These are phyloP conservation scores for Neoniphon sammara DNA, from an alignment of 2,797 vertebrate genomes.

Conservation along the genomic window DNA sequence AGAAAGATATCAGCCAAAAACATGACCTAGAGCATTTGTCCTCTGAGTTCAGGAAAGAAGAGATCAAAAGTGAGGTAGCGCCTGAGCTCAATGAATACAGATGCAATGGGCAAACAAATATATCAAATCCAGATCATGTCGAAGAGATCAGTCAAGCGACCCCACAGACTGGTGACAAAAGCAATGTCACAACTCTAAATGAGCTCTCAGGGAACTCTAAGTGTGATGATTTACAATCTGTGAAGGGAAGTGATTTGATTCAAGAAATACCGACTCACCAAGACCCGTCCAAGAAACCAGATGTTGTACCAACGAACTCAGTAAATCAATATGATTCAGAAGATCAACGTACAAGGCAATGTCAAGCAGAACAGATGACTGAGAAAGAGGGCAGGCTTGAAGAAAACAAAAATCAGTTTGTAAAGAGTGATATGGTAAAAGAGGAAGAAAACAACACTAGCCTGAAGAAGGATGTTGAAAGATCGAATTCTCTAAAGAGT, in stretches of 20 bases:
- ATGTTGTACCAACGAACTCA: slow-evolving; percentile 17
- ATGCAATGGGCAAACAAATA: slow-evolving; percentile 3
- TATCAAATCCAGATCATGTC: neutral
- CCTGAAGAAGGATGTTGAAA: slow-evolving; percentile 52
- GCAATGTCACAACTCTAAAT: slow-evolving; percentile 12
- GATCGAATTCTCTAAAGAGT: slow-evolving; percentile 54
- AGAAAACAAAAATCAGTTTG: slow-evolving; percentile 30
- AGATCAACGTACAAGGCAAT: neutral
- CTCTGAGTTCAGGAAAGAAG: slow-evolving; percentile 27
- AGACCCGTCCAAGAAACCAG: slow-evolving; percentile 18
- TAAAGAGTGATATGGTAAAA: slow-evolving; percentile 17
- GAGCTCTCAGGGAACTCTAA: slow-evolving; percentile 4
- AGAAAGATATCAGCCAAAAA: slow-evolving; percentile 14
- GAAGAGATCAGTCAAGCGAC: slow-evolving; percentile 31
- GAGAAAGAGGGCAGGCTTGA: slow-evolving; percentile 11
- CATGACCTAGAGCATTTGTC: neutral
- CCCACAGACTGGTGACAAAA: slow-evolving; percentile 9
- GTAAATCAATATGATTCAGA: slow-evolving; percentile 30
- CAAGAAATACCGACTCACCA: slow-evolving; percentile 24
- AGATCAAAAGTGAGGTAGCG: slow-evolving; percentile 23
- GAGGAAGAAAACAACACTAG: slow-evolving; percentile 23
- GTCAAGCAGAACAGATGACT: slow-evolving; percentile 4
- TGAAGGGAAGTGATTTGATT: slow-evolving; percentile 29
- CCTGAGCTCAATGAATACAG: slow-evolving; percentile 42
- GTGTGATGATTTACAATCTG: slow-evolving; percentile 32